Base-by-base conservation (phyloP, 2,888 invertebrate species). In the Drosophila meridiana region DNA sequence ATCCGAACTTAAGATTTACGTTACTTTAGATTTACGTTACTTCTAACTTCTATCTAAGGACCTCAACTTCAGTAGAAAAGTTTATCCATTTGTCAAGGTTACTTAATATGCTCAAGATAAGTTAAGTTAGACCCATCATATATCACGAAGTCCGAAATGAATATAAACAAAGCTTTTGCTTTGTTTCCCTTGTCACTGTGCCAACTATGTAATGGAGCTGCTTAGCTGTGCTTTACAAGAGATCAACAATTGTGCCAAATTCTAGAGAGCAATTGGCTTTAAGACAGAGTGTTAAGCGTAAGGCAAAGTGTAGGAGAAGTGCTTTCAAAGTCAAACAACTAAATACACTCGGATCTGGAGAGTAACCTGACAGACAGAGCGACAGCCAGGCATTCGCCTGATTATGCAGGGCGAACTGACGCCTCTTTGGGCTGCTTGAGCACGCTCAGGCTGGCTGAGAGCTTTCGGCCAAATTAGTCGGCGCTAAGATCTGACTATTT, bases 401-500 rank as follows among this genome's bases (percentile, higher is more conserved):
- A 32, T 32, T 32, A 9, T 34, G 30, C 50, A 52, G 50, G 2
- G 2, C 36, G 4, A 30, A 13, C 6, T 7, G 26, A 3, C 26
- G 7, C 6, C 52, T 26, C 52, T 11, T 26, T 34, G 32, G 20
- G n/a, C 32, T n/a, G 8, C 50, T 47, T 47, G 11, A 28, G 47
- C 0, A 13, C 9, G 4, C 34, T 34, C 9, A 9, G 52, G 2
- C 20, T 11, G 36, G 20, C n/a, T n/a, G 13, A 36, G 3, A 26
- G 52, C 20, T 5, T 11, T 26, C 13, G 53, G 20, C 26, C 53
- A 28, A 72, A 70, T 55, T 32, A 59, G 34, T 13, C 38, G 42
- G 38, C 28, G 55, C 32, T 43, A 30, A 14, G 11, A 57, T 69
- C 40, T 40, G 5, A 36, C 47, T 43, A 53, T 11, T 40, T 36